Conservation (phyloP, 2,888 invertebrate genomes). For the Tipula confusa region DNA sequence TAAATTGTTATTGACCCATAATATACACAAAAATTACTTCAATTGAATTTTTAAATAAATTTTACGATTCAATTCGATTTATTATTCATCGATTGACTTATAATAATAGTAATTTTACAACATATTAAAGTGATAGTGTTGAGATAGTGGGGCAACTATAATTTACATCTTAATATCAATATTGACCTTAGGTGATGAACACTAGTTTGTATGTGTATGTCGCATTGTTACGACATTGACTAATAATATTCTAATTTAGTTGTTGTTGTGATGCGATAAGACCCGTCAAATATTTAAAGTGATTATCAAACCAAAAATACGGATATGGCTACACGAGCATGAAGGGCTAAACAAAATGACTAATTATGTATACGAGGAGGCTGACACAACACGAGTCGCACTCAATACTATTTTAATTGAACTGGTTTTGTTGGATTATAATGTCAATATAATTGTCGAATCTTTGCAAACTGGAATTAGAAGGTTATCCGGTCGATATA, state of each 20-base stretch:
- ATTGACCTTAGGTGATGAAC: background rate
- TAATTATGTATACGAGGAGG: background rate
- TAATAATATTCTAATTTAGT: background rate
- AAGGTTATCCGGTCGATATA: background rate
- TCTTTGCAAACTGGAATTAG: background rate
- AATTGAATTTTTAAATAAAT: background rate
- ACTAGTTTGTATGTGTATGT: background rate
- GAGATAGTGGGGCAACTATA: background rate
- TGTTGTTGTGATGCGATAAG: background rate
- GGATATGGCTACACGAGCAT: background rate
- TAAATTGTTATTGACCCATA: background rate
- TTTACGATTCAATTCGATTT: background rate
- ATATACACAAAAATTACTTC: background rate
- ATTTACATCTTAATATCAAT: background rate
- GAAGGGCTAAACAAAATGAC: background rate
- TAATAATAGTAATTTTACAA: too few relatives aligned
- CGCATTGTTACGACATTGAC: background rate
- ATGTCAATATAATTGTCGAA: background rate
- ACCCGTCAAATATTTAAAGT: background rate
- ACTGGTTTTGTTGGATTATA: background rate
- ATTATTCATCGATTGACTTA: background rate
- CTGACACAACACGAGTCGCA: too few relatives aligned
- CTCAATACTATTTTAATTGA: background rate
- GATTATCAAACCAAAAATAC: background rate
- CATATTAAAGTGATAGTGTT: background rate